A percentile compares a stretch with the other conserved stretches of the same genome.
These are phyloP conservation scores for Pseudanteris insignis DNA, from an alignment of 2,888 invertebrate species.

Conservation along the genomic window DNA sequence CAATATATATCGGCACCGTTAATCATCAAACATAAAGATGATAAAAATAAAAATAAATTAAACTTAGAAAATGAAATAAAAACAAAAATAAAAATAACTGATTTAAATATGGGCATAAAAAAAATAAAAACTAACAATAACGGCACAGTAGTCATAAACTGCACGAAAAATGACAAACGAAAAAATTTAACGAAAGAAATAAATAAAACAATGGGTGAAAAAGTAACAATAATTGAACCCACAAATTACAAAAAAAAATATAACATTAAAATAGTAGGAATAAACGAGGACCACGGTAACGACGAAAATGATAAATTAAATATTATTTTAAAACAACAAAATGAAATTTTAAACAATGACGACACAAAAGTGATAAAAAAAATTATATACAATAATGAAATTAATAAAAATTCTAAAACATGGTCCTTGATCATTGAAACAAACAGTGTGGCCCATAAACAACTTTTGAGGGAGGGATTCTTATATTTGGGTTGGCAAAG, in stretches of 20 bases:
- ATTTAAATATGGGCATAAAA: constrained; percentile 2
- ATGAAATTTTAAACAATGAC: constrained; percentile 4
- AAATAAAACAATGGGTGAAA: background rate
- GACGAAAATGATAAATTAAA: background rate
- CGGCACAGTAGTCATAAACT: constrained; percentile 2
- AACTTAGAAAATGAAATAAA: constrained; percentile 6
- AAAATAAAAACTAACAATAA: constrained; percentile 5
- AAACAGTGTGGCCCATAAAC: constrained; percentile 4
- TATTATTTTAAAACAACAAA: constrained; percentile 5
- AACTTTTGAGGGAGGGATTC: background rate
- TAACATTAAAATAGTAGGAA: constrained; percentile 2
- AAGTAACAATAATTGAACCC: background rate
- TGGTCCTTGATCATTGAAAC: constrained; percentile 4
- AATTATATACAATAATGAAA: constrained; percentile 1
- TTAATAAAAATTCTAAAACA: constrained; percentile 1
- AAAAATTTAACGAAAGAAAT: constrained; percentile 1
- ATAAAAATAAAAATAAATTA: background rate
- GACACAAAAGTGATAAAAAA: background rate
- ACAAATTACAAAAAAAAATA: background rate
- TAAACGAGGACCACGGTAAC: background rate
- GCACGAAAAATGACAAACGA: background rate
- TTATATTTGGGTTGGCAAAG: constrained; percentile 17
- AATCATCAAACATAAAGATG: constrained; percentile 3
- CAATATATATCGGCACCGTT: background rate
- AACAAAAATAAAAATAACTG: constrained; percentile 2